phyloP scores from a whole-genome alignment of 2,797 vertebrate species.

The Pseudochaenichthys georgianus region DNA sequence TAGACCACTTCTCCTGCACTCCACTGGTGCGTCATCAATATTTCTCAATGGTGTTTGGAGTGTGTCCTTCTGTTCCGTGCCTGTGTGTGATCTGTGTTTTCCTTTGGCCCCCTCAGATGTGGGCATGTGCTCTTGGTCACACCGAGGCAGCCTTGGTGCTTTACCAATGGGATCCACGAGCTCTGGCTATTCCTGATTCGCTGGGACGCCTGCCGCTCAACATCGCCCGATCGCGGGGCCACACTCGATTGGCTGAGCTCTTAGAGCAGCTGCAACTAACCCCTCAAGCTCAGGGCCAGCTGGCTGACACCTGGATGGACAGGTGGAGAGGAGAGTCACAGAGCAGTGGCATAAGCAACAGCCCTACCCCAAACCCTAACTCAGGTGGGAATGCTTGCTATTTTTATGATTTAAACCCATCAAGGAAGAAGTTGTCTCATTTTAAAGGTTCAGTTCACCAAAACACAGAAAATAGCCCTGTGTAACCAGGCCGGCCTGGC shows the following conservation, averaged over 20 bases:
- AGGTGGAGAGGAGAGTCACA: slow-evolving; percentile 89
- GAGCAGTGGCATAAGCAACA: slow-evolving; percentile 88
- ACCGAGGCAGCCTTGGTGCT: slow-evolving; percentile 94
- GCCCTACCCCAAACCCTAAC: slow-evolving; percentile 85
- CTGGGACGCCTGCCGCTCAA: slow-evolving; percentile 94
- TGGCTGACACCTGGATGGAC: slow-evolving; percentile 90
- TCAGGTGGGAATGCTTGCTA: slow-evolving; percentile 81
- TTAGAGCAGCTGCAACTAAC: slow-evolving; percentile 95
- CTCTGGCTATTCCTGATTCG: slow-evolving; percentile 96
- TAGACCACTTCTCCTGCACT: slow-evolving; percentile 99
- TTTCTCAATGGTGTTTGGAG: background rate
- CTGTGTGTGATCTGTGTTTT: slow-evolving; percentile 32
- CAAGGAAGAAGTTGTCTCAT: background rate
- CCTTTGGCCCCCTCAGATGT: slow-evolving; percentile 88
- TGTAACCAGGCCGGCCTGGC: background rate
- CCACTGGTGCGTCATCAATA: slow-evolving; percentile 89
- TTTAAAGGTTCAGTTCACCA: background rate
- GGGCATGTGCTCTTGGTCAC: slow-evolving; percentile 97
- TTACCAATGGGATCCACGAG: slow-evolving; percentile 97
- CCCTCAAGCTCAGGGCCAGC: slow-evolving; percentile 84
- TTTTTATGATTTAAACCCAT: slow-evolving; percentile 10
- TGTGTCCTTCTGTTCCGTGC: slow-evolving; percentile 16
- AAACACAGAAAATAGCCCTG: background rate
- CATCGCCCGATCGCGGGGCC: slow-evolving; percentile 95
- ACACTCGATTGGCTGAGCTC: slow-evolving; percentile 95